phyloP scores from a whole-genome alignment of 2,797 vertebrate genomes.

The Macropodus opercularis region DNA sequence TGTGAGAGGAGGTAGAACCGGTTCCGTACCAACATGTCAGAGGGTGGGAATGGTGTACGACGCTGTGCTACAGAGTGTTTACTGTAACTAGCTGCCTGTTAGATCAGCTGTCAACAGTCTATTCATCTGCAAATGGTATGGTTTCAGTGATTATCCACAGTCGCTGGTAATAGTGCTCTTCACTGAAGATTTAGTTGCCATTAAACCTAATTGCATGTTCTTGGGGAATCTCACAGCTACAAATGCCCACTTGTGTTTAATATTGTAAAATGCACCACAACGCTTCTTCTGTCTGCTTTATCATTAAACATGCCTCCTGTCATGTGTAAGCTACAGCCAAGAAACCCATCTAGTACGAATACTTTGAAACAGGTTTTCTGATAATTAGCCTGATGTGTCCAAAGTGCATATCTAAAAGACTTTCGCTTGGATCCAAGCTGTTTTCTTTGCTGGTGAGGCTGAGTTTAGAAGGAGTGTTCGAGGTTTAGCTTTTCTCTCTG shows the following conservation, averaged over 20 bases:
- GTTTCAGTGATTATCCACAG: background rate
- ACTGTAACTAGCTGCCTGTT: background rate
- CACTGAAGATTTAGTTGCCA: too few relatives aligned
- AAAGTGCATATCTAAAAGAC: slow-evolving; percentile 42
- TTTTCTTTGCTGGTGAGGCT: slow-evolving; percentile 72
- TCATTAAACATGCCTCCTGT: slow-evolving; percentile 13
- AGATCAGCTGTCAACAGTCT: too few relatives aligned
- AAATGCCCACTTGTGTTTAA: background rate
- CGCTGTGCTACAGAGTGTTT: slow-evolving; percentile 23
- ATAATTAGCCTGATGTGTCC: slow-evolving; percentile 3
- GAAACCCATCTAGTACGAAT: background rate
- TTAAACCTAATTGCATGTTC: too few relatives aligned
- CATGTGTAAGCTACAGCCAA: background rate
- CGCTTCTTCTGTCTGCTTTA: background rate
- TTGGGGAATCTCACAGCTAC: background rate
- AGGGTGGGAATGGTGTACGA: slow-evolving; percentile 26
- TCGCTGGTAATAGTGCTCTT: background rate
- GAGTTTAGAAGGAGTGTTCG: slow-evolving; percentile 72
- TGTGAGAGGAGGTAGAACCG: slow-evolving; percentile 44
- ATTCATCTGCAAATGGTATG: too few relatives aligned
- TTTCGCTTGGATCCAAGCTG: slow-evolving; percentile 64
- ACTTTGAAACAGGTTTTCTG: background rate
- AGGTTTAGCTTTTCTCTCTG: slow-evolving; percentile 77
- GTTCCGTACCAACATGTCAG: too few relatives aligned
- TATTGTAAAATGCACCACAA: background rate